Evolutionary conservation across 2,113 vertebrate species (phyloP), one percentile per base, ranked within the genome.

Genomic region (Puma concolor): DNA sequence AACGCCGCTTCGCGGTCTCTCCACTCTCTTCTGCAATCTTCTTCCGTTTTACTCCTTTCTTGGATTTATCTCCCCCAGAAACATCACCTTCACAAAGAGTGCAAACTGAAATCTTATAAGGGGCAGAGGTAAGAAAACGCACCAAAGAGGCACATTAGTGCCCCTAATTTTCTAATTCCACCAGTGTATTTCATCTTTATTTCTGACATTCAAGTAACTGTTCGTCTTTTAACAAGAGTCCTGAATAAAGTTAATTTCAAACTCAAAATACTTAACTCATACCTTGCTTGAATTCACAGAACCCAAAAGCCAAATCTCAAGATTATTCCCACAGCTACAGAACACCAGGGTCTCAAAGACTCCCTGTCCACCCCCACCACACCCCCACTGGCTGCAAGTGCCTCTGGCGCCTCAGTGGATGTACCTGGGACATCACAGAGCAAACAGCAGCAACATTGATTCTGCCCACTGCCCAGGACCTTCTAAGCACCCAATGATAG

Each of bases 1-100:
- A 99, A 33, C 99, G 99, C 19, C 99, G 98, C 96, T 99, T 99
- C 3, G 99, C 99, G 0, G 99, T 99, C 96, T 99, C 99, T 1
- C 99, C 99, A 2, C 98, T 99, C 33, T 99, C 99, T 97, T 99
- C 99, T 0, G 98, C 91, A 29, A 97, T 98, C 21, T 99, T 99
- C 97, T 99, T 99, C 98, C 99, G 99, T 95, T 99, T 99, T 6
- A 99, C 99, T 8, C 99, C 99, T 97, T 99, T 99, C 98, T 99
- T 99, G 16, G 95, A 99, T 98, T 99, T 99, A 97, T 99, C 99
- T 57, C 98, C 98, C 57, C 99, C 98, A 19, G 99, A 99, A 80
- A 98, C 64, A 6, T 99, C 99, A 88, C 99, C 98, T 98, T 98
- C 96, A 98, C 91, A 87, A 36, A 80, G 97, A 93, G 7, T 5